A percentile compares a stretch with the other conserved stretches of the same genome.
Evolutionary conservation across 2,113 vertebrate species (phyloP).

Genomic region (Trichomycterus rosablanca): DNA sequence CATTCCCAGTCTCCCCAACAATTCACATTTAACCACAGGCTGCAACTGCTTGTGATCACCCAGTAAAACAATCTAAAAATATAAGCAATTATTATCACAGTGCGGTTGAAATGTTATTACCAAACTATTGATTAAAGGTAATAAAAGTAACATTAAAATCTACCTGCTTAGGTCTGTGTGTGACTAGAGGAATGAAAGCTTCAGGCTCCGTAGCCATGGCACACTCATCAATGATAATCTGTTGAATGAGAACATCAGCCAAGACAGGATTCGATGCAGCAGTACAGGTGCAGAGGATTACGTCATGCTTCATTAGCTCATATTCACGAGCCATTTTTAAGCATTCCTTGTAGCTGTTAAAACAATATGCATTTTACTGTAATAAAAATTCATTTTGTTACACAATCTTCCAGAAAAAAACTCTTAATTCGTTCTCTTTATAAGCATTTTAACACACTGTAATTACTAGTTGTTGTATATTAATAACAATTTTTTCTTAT

Average conservation of each 20-base stretch:
- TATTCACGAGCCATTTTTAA: conserved; percentile 22
- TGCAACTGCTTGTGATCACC: conserved; percentile 83
- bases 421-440: no score
- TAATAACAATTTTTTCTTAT: not conserved
- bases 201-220: conserved; percentile 81
- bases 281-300: conserved; percentile 75
- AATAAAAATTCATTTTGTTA: no score
- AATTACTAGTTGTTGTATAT: not conserved
- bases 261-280: conserved; percentile 38
- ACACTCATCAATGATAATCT: conserved; percentile 75
- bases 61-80: conserved; percentile 77
- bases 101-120: no score
- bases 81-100: not conserved
- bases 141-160: not conserved
- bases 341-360: conserved; percentile 55
- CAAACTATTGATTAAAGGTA: not conserved
- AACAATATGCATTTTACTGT: not conserved
- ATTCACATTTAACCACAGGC: conserved; percentile 65
- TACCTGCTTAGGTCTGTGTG: conserved; percentile 64
- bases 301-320: conserved; percentile 55
- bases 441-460: not conserved
- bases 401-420: no score
- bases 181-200: conserved; percentile 75
- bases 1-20: conserved; percentile 70
- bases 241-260: conserved; percentile 50